Percentiles rank a stretch among this genome's conserved stretches.
phyloP scores from a whole-genome alignment of 2,888 invertebrate species.

The Cyrtodaria siliqua region DNA sequence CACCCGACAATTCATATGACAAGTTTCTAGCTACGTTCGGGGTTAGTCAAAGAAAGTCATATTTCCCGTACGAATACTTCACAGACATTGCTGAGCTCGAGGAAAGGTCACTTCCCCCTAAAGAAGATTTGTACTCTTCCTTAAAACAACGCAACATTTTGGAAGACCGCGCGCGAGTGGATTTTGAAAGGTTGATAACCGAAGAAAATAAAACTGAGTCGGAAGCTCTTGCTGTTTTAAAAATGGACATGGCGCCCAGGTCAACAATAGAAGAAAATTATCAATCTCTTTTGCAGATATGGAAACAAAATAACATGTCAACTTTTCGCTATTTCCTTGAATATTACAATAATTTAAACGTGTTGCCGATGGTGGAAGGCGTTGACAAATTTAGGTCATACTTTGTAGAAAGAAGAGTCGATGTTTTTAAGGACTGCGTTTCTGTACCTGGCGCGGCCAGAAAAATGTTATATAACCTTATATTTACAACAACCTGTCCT shows the following conservation, averaged over 20 bases:
- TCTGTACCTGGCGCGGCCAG: too few relatives aligned
- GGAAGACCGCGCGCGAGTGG: background rate
- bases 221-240: background rate
- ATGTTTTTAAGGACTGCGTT: too few relatives aligned
- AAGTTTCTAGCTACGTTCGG: conserved; percentile 9
- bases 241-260: background rate
- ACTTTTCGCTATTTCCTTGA: too few relatives aligned
- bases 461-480: too few relatives aligned
- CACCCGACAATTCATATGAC: conserved; percentile 11
- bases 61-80: conserved; percentile 14
- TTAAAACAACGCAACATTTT: conserved; percentile 5
- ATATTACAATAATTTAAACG: too few relatives aligned
- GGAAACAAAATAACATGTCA: too few relatives aligned
- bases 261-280: conserved; percentile 14
- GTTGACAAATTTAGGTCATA: too few relatives aligned
- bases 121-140: conserved; percentile 13
- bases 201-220: conserved; percentile 2
- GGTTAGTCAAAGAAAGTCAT: conserved; percentile 6
- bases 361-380: too few relatives aligned
- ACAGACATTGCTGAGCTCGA: background rate
- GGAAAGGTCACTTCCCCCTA: conserved; percentile 3
- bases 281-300: too few relatives aligned
- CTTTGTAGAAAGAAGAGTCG: too few relatives aligned
- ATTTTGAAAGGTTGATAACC: background rate
- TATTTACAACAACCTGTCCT: too few relatives aligned